These are phyloP conservation scores for Coluber constrictor DNA, from an alignment of 2,797 vertebrate genomes.

Conservation along the genomic window DNA sequence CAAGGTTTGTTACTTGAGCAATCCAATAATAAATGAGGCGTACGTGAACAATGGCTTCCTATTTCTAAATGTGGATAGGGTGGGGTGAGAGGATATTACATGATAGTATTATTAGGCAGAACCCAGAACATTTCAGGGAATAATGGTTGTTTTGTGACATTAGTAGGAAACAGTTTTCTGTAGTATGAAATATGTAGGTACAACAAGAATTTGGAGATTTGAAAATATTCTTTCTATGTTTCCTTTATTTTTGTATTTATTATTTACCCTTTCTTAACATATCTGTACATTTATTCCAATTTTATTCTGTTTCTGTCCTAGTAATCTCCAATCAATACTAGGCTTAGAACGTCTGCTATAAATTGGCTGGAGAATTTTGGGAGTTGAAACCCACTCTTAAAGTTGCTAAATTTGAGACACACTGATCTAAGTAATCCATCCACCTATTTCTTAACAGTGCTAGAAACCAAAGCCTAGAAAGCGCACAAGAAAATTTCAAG, in stretches of 20 bases:
- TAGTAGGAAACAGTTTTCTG: background rate
- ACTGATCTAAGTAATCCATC: background rate
- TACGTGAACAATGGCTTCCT: background rate
- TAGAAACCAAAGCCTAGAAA: background rate
- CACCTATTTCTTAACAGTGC: background rate
- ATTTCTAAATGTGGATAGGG: background rate
- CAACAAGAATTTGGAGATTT: background rate
- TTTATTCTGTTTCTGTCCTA: background rate
- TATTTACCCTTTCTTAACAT: background rate
- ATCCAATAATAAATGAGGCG: background rate
- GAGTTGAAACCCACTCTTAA: background rate
- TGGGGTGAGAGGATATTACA: background rate
- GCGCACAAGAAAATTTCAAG: background rate
- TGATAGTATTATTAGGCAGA: background rate
- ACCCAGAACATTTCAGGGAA: background rate
- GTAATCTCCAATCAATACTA: background rate
- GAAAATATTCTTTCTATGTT: background rate
- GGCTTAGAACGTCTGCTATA: background rate
- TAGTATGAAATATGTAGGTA: background rate
- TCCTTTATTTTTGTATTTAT: background rate
- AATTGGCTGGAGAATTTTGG: background rate
- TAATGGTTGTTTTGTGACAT: background rate
- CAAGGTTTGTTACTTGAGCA: background rate
- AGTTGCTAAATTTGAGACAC: background rate
- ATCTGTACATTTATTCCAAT: background rate